phyloP scores from a whole-genome alignment of 2,888 invertebrate species.

The Lasioglossum pauxillum region DNA sequence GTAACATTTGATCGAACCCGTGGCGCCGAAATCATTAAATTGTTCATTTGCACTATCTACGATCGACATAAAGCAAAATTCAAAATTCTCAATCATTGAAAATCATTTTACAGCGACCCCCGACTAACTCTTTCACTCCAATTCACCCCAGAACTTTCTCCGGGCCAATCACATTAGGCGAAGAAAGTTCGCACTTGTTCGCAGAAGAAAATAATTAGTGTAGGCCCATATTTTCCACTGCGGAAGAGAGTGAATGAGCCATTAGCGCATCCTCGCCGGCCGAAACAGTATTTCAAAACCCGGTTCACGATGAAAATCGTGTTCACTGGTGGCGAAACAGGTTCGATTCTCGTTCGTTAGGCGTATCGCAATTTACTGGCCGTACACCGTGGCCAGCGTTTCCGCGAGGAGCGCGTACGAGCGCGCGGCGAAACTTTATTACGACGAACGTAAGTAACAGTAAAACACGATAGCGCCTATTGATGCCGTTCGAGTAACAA shows the following conservation, averaged over 20 bases:
- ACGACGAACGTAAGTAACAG: conserved; percentile 52
- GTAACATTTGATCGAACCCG: no score
- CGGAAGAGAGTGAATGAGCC: neutral
- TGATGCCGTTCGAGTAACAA: conserved; percentile 71
- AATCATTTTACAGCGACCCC: neutral
- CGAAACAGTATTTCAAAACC: conserved; percentile 4
- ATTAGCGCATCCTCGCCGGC: neutral
- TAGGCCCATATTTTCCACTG: neutral
- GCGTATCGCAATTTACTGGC: conserved; percentile 23
- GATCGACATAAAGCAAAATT: no score
- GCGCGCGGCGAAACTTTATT: conserved; percentile 29
- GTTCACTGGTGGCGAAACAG: conserved; percentile 20
- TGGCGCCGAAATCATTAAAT: no score
- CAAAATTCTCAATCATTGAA: neutral
- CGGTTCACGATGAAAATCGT: neutral
- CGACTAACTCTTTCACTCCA: neutral
- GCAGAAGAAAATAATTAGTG: neutral
- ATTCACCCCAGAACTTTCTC: neutral
- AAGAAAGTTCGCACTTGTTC: neutral
- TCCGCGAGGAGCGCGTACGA: neutral
- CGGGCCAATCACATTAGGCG: neutral
- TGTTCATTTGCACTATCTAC: no score
- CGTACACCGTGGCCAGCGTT: neutral
- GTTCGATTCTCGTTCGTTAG: conserved; percentile 35
- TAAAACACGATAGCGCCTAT: conserved; percentile 73